Evolutionary conservation across 2,797 vertebrate species (phyloP).

Genomic region (Ispidina picta): DNA sequence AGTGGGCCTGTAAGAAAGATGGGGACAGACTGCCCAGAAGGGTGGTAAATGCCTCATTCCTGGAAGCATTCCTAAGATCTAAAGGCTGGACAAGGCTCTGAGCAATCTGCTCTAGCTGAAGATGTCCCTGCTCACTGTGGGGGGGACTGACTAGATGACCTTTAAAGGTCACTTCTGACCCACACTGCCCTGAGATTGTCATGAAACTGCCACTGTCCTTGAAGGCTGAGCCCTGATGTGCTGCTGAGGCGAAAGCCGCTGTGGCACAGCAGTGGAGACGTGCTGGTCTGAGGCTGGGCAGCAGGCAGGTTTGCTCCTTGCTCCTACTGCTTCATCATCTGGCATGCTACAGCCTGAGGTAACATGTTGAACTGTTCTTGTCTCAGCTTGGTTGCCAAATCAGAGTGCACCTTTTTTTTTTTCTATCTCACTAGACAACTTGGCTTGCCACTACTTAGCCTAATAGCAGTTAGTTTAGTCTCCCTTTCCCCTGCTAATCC

Average conservation of each 20-base stretch:
- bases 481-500: not conserved
- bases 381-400: not conserved
- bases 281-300: not conserved
- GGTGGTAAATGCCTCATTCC: not conserved
- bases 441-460: not conserved
- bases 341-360: not conserved
- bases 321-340: accelerated
- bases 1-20: not conserved
- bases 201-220: accelerated
- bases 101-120: not conserved
- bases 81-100: not conserved
- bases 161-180: not conserved
- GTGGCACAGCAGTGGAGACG: not conserved
- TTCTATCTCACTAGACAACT: accelerated
- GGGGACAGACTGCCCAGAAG: not conserved
- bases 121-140: not conserved
- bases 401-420: accelerated
- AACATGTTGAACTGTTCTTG: not conserved
- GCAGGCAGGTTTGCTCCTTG: not conserved
- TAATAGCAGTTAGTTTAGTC: not conserved
- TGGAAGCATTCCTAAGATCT: not conserved
- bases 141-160: not conserved
- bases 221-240: accelerated
- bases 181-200: not conserved
- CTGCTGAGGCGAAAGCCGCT: not conserved